Percentiles rank a stretch among this genome's conserved stretches.
Conservation (phyloP, 1,140 invertebrate species). For the Hydropsyche tenuis region DNA sequence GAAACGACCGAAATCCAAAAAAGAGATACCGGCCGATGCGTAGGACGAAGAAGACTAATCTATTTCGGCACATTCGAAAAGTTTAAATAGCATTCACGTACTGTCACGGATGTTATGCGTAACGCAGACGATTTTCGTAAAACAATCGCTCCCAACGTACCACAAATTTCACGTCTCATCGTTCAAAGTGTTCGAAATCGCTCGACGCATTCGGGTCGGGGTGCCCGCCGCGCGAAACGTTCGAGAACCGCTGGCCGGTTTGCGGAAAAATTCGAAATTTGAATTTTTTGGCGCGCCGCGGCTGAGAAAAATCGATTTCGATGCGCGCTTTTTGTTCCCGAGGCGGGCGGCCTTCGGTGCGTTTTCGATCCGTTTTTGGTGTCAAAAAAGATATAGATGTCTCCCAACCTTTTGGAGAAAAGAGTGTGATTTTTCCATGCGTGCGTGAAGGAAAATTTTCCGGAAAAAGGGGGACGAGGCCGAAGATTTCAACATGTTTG, state of each 20-base stretch:
- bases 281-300: background rate
- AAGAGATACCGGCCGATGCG: background rate
- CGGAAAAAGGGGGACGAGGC: constrained; percentile 16
- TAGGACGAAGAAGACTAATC: constrained; percentile 6
- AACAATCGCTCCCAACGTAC: constrained; percentile 16
- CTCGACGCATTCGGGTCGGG: background rate
- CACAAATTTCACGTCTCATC: constrained; percentile 31
- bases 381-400: too few relatives aligned
- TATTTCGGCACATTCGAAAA: constrained; percentile 6
- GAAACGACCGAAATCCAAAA: too few relatives aligned
- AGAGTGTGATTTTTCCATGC: too few relatives aligned
- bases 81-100: constrained; percentile 30
- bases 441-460: background rate
- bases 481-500: constrained; percentile 3
- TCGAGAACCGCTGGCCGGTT: constrained; percentile 12
- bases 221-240: background rate
- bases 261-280: constrained; percentile 18
- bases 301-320: constrained; percentile 21
- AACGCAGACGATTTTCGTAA: constrained; percentile 1
- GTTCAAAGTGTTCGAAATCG: background rate
- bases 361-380: too few relatives aligned
- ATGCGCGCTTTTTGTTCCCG: too few relatives aligned
- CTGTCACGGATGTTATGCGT: constrained; percentile 24
- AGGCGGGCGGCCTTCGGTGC: too few relatives aligned
- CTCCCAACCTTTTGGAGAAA: too few relatives aligned